These are phyloP conservation scores for Phaedon cochleariae DNA, from an alignment of 2,888 invertebrate species.

Conservation along the genomic window DNA sequence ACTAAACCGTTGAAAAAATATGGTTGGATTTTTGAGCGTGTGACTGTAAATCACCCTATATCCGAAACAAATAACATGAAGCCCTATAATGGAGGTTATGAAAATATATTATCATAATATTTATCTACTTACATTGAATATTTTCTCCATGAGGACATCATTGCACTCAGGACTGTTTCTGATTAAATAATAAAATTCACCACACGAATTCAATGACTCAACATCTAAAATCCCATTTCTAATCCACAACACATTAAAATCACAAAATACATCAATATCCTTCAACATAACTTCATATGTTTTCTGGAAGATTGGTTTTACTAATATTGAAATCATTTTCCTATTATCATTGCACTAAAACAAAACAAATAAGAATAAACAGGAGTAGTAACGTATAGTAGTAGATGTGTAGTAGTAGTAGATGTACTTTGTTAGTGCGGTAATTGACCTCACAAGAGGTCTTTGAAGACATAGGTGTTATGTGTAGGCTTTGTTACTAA, in stretches of 20 bases:
- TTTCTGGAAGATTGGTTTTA: neutral
- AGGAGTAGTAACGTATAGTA: no score
- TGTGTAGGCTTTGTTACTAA: no score
- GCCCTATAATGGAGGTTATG: no score
- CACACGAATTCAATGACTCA: neutral
- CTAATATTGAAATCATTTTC: slow-evolving; percentile 17
- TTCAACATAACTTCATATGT: slow-evolving; percentile 17
- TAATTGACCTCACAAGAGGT: no score
- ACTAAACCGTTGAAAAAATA: no score
- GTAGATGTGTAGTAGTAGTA: no score
- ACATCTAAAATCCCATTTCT: neutral
- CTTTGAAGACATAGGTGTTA: no score
- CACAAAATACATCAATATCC: slow-evolving; percentile 19
- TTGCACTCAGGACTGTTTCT: slow-evolving; percentile 6
- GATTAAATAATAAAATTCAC: slow-evolving; percentile 24
- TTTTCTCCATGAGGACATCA: slow-evolving; percentile 2
- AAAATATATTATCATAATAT: no score
- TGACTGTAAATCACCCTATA: no score
- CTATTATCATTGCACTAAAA: slow-evolving; percentile 20
- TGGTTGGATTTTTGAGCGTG: no score
- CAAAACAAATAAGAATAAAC: neutral
- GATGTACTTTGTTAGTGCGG: no score
- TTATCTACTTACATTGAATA: slow-evolving; percentile 3
- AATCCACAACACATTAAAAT: slow-evolving; percentile 24
- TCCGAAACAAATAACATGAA: no score